Conservation (phyloP, 2,113 vertebrate species). For the Leucosticte australis region DNA sequence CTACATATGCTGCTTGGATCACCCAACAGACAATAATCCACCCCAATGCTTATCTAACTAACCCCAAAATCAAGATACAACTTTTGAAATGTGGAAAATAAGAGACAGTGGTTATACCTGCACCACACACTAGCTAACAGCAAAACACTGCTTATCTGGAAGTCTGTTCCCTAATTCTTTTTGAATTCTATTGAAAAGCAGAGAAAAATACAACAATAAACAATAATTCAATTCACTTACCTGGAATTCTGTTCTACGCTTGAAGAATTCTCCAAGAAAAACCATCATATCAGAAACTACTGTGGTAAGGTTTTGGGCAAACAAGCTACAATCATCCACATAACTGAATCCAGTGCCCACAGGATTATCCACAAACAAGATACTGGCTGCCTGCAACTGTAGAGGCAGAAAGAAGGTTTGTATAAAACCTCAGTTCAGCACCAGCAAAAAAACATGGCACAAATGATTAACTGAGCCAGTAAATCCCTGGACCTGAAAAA, state of each 20-base stretch:
- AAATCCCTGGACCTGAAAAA: not conserved
- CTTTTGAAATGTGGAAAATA: not conserved
- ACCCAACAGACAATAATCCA: not conserved
- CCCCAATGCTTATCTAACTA: not conserved
- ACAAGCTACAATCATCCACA: constrained; percentile 70
- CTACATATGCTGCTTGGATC: accelerated
- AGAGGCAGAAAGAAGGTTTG: not conserved
- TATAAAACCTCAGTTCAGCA: not conserved
- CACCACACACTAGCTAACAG: not conserved
- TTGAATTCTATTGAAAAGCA: not conserved
- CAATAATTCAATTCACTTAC: constrained; percentile 57
- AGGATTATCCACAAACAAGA: constrained; percentile 95
- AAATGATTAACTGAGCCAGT: not conserved
- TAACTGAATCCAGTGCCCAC: constrained; percentile 95
- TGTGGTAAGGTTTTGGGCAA: constrained; percentile 79
- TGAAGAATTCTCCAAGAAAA: constrained; percentile 86
- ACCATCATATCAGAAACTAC: constrained; percentile 92
- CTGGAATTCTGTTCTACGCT: constrained; percentile 80
- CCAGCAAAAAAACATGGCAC: not conserved
- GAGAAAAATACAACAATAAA: not conserved
- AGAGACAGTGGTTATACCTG: not conserved
- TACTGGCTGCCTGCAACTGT: constrained; percentile 84
- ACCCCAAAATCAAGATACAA: not conserved
- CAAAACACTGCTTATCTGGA: not conserved
- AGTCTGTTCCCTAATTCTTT: not conserved